Conservation (phyloP, 2,888 invertebrate species). For the Leucania comma region DNA sequence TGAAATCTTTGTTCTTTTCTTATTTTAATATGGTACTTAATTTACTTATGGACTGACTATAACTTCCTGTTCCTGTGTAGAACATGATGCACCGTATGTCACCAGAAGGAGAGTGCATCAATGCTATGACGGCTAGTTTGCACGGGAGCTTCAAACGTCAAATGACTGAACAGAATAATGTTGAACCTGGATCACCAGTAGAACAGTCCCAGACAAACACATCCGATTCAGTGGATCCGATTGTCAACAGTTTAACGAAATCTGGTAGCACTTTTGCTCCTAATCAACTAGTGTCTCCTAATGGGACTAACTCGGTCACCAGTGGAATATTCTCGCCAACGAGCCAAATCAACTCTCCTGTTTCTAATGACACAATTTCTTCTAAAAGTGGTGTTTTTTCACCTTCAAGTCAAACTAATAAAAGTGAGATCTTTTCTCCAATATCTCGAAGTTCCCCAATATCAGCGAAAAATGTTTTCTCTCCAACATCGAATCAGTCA, state of each 20-base stretch:
- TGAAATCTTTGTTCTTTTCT: conserved; percentile 60
- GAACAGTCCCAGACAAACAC: conserved; percentile 86
- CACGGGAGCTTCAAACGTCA: conserved; percentile 92
- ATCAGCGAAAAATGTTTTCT: conserved; percentile 86
- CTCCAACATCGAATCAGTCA: conserved; percentile 87
- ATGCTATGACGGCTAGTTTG: conserved; percentile 92
- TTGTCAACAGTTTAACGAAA: conserved; percentile 84
- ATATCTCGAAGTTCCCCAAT: conserved; percentile 87
- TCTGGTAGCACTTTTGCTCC: conserved; percentile 83
- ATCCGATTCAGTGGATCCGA: conserved; percentile 83
- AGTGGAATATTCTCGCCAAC: conserved; percentile 90
- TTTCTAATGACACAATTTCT: conserved; percentile 89
- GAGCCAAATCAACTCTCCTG: conserved; percentile 89
- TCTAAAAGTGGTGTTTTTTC: conserved; percentile 89
- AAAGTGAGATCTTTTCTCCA: conserved; percentile 88
- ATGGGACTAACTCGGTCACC: conserved; percentile 88
- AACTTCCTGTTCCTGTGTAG: conserved; percentile 88
- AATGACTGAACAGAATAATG: conserved; percentile 86
- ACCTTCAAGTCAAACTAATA: conserved; percentile 88
- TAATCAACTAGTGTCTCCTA: conserved; percentile 87
- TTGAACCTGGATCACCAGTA: conserved; percentile 84
- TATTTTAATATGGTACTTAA: conserved; percentile 62
- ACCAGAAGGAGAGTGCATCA: conserved; percentile 92
- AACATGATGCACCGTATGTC: conserved; percentile 93
- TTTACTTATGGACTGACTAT: conserved; percentile 66